phyloP scores from a whole-genome alignment of 2,888 invertebrate species.

The Cephus nigrinus region DNA sequence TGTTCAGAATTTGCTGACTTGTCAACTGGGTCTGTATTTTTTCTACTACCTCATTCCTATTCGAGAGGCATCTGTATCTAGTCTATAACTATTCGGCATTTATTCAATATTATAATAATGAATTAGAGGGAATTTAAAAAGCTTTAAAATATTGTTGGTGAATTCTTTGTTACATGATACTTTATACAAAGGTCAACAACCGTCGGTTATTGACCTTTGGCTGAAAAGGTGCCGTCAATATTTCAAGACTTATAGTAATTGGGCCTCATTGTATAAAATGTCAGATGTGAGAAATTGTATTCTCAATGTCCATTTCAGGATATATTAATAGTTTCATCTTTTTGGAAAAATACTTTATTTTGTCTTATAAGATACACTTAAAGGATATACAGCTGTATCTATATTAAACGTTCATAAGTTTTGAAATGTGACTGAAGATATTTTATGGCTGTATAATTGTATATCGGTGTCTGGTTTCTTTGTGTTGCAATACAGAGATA shows the following conservation, averaged over 20 bases:
- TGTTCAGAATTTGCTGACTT: neutral
- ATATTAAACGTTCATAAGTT: neutral
- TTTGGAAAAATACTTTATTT: neutral
- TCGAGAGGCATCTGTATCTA: neutral
- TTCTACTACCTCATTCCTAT: neutral
- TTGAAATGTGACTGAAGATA: neutral
- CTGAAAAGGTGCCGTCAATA: neutral
- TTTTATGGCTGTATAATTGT: neutral
- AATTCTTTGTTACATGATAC: neutral
- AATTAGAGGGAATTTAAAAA: neutral
- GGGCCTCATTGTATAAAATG: neutral
- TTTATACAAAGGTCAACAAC: slow-evolving; percentile 20
- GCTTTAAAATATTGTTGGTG: neutral
- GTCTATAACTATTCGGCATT: neutral
- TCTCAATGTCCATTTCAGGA: neutral
- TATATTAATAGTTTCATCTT: slow-evolving; percentile 1
- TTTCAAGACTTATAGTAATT: neutral
- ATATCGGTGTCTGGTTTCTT: neutral
- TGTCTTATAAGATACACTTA: neutral
- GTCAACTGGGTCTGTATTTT: neutral
- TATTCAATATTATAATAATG: neutral
- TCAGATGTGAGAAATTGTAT: neutral
- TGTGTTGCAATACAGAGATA: slow-evolving; percentile 7
- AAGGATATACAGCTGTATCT: neutral
- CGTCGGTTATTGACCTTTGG: slow-evolving; percentile 30